Percentiles rank a stretch among this genome's conserved stretches.
Evolutionary conservation across 2,797 vertebrate genomes (phyloP).

Genomic region (Schizopygopsis pylzovi): DNA sequence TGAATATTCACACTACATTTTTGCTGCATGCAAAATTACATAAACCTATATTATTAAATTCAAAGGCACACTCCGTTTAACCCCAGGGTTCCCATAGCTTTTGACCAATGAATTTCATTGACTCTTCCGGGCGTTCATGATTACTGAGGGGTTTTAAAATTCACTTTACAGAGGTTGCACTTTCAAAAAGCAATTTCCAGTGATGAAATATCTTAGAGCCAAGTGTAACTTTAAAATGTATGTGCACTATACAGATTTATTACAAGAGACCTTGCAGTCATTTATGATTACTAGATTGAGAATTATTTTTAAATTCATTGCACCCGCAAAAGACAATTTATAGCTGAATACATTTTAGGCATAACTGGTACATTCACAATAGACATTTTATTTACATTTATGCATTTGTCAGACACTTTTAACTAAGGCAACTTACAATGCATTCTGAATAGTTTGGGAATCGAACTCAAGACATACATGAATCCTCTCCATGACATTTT

Average conservation of each 20-base stretch:
- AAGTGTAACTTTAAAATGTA: background rate
- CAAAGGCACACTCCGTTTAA: background rate
- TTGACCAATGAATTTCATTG: background rate
- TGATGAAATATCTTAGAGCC: background rate
- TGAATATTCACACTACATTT: constrained; percentile 12
- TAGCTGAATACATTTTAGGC: background rate
- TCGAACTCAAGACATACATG: background rate
- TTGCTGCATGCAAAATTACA: background rate
- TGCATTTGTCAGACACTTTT: background rate
- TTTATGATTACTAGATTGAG: background rate
- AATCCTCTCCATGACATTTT: background rate
- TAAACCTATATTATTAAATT: background rate
- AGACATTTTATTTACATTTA: background rate
- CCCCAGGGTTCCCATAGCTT: background rate
- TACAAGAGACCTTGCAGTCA: background rate
- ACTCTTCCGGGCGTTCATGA: background rate
- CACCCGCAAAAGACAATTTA: background rate
- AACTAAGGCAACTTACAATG: background rate
- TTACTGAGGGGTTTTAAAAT: background rate
- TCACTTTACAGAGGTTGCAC: background rate
- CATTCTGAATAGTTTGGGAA: background rate
- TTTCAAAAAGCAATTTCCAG: background rate
- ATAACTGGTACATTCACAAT: background rate
- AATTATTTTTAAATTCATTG: background rate
- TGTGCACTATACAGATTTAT: background rate